Base-by-base conservation (phyloP, 2,113 vertebrate genomes). In the Mohoua ochrocephala region DNA sequence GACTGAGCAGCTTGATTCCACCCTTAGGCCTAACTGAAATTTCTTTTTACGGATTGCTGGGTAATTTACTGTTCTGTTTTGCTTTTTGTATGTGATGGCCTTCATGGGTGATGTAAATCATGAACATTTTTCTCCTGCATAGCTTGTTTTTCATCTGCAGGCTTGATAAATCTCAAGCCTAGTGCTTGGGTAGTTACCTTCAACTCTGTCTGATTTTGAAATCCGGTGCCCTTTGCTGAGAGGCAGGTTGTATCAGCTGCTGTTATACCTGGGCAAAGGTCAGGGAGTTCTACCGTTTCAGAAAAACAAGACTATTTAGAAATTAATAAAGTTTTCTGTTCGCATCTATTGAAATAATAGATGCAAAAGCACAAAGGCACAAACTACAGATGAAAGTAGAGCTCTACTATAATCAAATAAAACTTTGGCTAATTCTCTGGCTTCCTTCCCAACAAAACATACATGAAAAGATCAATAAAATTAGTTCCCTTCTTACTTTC, bases 21-120 rank as follows among this genome's bases (percentile, higher is more conserved):
- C 13, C 15, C 31, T 50, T 79, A 53, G 37, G 49, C 35, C 45
- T 76, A 74, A 85, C 31, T 75, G 57, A 79, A 73, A 42, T 78
- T 35, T 85, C 26, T 90, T 82, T 91, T 77, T 71, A 52, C 37
- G 42, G 21, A 45, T 80, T 84, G n/a, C 65, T 73, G 33, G 14
- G 27, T 96, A 94, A 94, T 94, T 85, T 91, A 95, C 45, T 69
- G 57, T 70, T 90, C 74, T 95, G 57, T 71, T 95, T 95, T 93
- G 77, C n/a, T 81, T 91, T 95, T 75, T 83, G 37, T 77, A 18
- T 81, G 47, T 67, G 60, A 63, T 87, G 37, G 63, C 77, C 92
- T 93, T 95, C 70, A 41, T 47, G 52, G n/a, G 52, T 80, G 52
- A 61, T 71, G 27, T 95, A 95, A 95, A 95, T 95, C 41, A 85